Percentiles rank a stretch among this genome's conserved stretches.
These are phyloP conservation scores for Lordiphosa fenestrarum DNA, from an alignment of 2,888 invertebrate species.

Conservation along the genomic window DNA sequence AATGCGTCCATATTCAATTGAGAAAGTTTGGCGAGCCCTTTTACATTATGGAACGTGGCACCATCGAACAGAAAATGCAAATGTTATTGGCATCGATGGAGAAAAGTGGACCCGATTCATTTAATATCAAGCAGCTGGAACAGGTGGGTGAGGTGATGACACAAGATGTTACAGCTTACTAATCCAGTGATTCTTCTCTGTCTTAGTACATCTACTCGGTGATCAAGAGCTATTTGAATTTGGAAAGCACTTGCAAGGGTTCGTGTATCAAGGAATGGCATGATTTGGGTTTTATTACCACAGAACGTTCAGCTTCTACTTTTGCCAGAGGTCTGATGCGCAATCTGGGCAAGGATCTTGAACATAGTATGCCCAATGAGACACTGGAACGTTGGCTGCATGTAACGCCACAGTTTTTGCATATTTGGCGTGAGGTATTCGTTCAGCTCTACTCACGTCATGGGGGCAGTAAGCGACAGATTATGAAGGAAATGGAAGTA, in stretches of 20 bases:
- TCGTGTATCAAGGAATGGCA: constrained; percentile 83
- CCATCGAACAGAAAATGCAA: constrained; percentile 83
- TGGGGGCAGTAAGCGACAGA: constrained; percentile 54
- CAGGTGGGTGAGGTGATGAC: constrained; percentile 33
- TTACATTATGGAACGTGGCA: constrained; percentile 86
- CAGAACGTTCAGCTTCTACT: constrained; percentile 82
- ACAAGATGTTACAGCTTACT: background rate
- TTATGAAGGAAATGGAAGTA: constrained; percentile 55
- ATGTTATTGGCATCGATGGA: constrained; percentile 61
- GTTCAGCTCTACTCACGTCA: constrained; percentile 80
- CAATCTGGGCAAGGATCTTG: constrained; percentile 70
- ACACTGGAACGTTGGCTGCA: constrained; percentile 80
- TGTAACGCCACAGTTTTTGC: constrained; percentile 81
- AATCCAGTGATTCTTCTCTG: background rate
- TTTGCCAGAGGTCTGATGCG: constrained; percentile 83
- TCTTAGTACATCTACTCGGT: constrained; percentile 87
- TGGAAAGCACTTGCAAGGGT: constrained; percentile 82
- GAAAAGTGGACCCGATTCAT: constrained; percentile 43
- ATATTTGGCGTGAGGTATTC: constrained; percentile 82
- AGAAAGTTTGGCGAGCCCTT: constrained; percentile 86
- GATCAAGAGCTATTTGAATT: constrained; percentile 87
- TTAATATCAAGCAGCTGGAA: constrained; percentile 70
- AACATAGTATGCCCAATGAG: constrained; percentile 63
- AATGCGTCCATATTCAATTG: constrained; percentile 79
- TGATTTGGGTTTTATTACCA: constrained; percentile 82